Percentiles rank a stretch among this genome's conserved stretches.
Evolutionary conservation across 2,888 invertebrate species (phyloP).

Genomic region (Seira musarum): DNA sequence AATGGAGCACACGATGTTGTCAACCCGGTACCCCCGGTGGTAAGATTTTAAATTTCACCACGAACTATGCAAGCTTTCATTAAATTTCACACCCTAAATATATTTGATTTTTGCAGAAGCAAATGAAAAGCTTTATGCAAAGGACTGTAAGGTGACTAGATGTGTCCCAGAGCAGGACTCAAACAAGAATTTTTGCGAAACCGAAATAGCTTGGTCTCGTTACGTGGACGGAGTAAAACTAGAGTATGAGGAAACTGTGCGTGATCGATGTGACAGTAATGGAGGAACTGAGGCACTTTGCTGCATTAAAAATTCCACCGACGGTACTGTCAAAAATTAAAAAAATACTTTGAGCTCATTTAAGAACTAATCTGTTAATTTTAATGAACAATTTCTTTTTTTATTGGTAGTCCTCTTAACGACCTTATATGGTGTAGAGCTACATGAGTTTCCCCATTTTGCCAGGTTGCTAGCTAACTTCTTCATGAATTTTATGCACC

Average conservation of each 20-base stretch:
- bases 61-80: neutral
- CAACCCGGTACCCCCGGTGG: neutral
- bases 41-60: neutral
- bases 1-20: neutral
- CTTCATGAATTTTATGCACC: no score
- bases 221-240: neutral
- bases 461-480: no score
- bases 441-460: constrained; percentile 22
- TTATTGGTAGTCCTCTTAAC: neutral
- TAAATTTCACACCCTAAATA: neutral
- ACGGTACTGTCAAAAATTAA: no score
- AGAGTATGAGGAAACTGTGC: neutral
- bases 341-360: no score
- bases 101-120: neutral
- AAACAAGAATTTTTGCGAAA: neutral
- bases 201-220: neutral
- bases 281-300: neutral
- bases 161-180: neutral
- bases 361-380: no score
- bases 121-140: neutral
- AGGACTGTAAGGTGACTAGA: neutral
- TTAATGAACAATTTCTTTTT: no score
- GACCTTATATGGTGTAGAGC: neutral
- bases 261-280: neutral
- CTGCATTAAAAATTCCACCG: neutral